Evolutionary conservation across 2,797 vertebrate genomes (phyloP).

Genomic region (Gobionotothen gibberifrons): DNA sequence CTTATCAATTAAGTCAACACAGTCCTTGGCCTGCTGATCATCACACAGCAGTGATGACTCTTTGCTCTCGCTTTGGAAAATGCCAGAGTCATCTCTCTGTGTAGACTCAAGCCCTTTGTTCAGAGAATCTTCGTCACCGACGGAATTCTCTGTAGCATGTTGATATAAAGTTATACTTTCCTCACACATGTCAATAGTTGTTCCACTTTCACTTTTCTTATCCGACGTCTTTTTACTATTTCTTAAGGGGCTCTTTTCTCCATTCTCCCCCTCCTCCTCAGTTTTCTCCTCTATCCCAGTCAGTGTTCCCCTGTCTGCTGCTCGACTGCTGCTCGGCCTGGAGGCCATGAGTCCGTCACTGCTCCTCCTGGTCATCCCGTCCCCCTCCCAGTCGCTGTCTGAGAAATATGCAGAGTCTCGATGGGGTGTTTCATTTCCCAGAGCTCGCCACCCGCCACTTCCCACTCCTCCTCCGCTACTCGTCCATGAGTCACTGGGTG

Average conservation of each 20-base stretch:
- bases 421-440: slow-evolving; percentile 88
- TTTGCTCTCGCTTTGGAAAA: slow-evolving; percentile 65
- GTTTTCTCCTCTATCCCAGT: slow-evolving; percentile 86
- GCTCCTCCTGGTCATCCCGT: slow-evolving; percentile 78
- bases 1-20: slow-evolving; percentile 77
- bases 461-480: slow-evolving; percentile 62
- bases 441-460: slow-evolving; percentile 82
- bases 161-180: slow-evolving; percentile 34
- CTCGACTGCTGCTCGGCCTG: slow-evolving; percentile 74
- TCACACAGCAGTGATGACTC: slow-evolving; percentile 50
- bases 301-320: slow-evolving; percentile 80
- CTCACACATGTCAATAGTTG: slow-evolving; percentile 45
- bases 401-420: slow-evolving; percentile 92
- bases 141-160: slow-evolving; percentile 50
- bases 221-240: slow-evolving; percentile 41
- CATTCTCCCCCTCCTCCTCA: slow-evolving; percentile 79
- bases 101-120: slow-evolving; percentile 59
- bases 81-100: slow-evolving; percentile 73
- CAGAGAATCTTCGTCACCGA: slow-evolving; percentile 47
- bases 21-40: slow-evolving; percentile 70
- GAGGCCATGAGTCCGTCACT: slow-evolving; percentile 73
- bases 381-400: slow-evolving; percentile 88
- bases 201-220: slow-evolving; percentile 38
- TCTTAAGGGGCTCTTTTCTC: slow-evolving; percentile 66
- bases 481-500: slow-evolving; percentile 88